phyloP scores from a whole-genome alignment of 2,888 invertebrate species.

The Antitype chi region DNA sequence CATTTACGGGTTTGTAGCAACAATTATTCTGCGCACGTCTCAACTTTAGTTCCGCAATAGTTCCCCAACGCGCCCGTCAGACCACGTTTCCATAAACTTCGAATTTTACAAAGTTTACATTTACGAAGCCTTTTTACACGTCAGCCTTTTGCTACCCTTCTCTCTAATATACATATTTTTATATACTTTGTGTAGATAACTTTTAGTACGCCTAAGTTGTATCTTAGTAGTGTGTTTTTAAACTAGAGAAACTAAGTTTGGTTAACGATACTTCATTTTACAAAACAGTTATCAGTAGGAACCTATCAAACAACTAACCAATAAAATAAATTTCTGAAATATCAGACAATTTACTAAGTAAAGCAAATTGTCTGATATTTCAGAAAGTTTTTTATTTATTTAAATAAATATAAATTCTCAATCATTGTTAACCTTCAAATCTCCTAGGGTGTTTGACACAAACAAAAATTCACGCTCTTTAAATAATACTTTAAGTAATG shows the following conservation, averaged over 20 bases:
- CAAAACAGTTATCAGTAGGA: not conserved
- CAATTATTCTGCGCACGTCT: conserved; percentile 44
- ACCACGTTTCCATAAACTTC: conserved; percentile 22
- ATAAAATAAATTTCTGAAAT: no score
- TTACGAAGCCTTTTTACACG: conserved; percentile 50
- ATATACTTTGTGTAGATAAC: conserved; percentile 47
- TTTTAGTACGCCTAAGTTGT: conserved; percentile 34
- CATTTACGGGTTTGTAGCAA: conserved; percentile 20
- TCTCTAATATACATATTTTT: conserved; percentile 44
- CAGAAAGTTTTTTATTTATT: not conserved
- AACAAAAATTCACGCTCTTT: not conserved
- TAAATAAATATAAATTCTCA: not conserved
- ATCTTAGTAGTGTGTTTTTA: conserved; percentile 24
- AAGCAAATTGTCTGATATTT: no score
- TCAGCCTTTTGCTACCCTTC: conserved; percentile 35
- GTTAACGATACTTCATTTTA: conserved; percentile 13
- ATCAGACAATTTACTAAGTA: no score
- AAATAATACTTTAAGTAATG: not conserved
- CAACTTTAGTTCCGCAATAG: conserved; percentile 49
- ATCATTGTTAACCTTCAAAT: not conserved
- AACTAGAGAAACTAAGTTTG: not conserved
- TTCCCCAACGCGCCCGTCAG: not conserved
- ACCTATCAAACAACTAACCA: no score
- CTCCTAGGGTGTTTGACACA: not conserved
- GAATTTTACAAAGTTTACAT: conserved; percentile 47